Evolutionary conservation across 2,888 invertebrate species (phyloP).

Genomic region (Drosophila melanosoma): DNA sequence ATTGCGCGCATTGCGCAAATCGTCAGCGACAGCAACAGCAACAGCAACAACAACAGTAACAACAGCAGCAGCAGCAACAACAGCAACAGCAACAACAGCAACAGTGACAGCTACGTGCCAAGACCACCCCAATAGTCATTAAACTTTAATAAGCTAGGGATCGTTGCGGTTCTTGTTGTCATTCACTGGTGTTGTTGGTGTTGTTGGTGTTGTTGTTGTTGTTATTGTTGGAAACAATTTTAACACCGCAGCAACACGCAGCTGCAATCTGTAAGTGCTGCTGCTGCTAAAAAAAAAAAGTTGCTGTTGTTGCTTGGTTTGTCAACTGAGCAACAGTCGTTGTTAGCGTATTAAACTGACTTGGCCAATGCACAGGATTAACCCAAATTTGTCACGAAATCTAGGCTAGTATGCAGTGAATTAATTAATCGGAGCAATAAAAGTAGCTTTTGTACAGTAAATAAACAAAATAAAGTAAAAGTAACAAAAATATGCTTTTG

Average conservation of each 20-base stretch:
- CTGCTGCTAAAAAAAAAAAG: neutral
- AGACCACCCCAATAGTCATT: conserved; percentile 73
- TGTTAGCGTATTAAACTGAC: neutral
- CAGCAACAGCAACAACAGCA: conserved; percentile 35
- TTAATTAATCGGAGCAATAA: neutral
- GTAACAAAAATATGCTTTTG: neutral
- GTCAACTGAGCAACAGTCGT: conserved; percentile 13
- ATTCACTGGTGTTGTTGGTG: conserved; percentile 23
- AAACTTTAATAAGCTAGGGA: conserved; percentile 70
- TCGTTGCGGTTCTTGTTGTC: conserved; percentile 40
- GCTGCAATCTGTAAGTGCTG: conserved; percentile 41
- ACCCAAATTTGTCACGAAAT: neutral
- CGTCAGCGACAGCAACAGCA: conserved; percentile 55
- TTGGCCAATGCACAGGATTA: conserved; percentile 13
- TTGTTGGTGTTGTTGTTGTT: conserved; percentile 30
- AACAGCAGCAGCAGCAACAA: conserved; percentile 29
- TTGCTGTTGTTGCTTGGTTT: conserved; percentile 35
- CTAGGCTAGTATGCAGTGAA: neutral
- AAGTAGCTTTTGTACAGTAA: neutral
- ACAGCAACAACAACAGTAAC: conserved; percentile 19
- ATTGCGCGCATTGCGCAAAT: conserved; percentile 67
- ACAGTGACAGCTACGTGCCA: conserved; percentile 59
- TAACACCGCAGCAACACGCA: conserved; percentile 54
- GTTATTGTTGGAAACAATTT: conserved; percentile 47
- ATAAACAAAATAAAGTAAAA: neutral